A percentile compares a stretch with the other conserved stretches of the same genome.
phyloP scores from a whole-genome alignment of 2,113 vertebrate genomes.

The Aegithalos caudatus region DNA sequence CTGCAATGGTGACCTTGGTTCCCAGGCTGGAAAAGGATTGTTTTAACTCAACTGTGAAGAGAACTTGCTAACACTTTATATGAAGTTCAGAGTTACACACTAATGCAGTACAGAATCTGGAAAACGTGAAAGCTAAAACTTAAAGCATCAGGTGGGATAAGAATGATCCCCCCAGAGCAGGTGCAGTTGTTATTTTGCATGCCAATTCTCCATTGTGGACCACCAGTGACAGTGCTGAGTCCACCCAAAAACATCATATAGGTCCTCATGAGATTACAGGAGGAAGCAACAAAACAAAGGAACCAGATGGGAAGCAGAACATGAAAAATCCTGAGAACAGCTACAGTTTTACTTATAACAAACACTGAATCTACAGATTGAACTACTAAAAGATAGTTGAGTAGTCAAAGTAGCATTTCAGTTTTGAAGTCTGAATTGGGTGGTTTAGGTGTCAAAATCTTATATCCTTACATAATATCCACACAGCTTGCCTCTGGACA shows the following conservation, averaged over 20 bases:
- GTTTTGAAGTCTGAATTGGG: neutral
- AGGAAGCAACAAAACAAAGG: neutral
- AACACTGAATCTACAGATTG: neutral
- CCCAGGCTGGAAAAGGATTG: neutral
- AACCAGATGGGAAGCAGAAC: neutral
- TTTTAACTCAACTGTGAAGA: neutral
- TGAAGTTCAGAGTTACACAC: neutral
- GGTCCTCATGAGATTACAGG: neutral
- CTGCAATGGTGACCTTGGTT: neutral
- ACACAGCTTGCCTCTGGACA: neutral
- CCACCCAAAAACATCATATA: neutral
- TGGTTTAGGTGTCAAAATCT: neutral
- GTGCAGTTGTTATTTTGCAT: neutral
- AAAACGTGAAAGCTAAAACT: neutral
- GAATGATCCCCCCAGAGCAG: neutral
- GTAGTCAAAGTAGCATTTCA: neutral
- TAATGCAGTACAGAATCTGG: neutral
- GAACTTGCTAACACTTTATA: neutral
- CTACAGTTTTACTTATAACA: neutral
- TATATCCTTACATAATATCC: neutral
- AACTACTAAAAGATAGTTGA: neutral
- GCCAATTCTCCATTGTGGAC: neutral
- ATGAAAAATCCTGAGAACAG: neutral
- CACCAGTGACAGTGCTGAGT: neutral
- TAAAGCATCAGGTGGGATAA: neutral